Percentiles rank a stretch among this genome's conserved stretches.
phyloP scores from a whole-genome alignment of 2,888 invertebrate species.

The Andrena bicolor region DNA sequence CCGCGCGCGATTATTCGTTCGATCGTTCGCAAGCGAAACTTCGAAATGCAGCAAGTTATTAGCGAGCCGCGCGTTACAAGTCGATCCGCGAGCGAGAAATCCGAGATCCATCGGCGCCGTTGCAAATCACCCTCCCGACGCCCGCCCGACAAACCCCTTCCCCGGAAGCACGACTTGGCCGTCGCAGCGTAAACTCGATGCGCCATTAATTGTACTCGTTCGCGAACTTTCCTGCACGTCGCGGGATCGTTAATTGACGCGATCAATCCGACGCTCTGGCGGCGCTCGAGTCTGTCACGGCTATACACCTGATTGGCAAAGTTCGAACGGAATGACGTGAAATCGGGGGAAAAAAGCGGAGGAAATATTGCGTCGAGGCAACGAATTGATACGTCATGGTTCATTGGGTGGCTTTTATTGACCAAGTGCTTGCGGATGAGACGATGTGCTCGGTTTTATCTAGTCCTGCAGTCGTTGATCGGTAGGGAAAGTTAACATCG shows the following conservation, averaged over 20 bases:
- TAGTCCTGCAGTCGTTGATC: not conserved
- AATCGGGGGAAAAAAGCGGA: not conserved
- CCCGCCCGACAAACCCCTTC: not conserved
- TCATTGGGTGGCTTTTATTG: not conserved
- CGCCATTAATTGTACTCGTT: slow-evolving; percentile 71
- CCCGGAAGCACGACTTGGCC: slow-evolving; percentile 8
- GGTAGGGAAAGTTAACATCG: too few species aligned
- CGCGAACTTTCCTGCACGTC: slow-evolving; percentile 60
- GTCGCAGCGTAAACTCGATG: slow-evolving; percentile 50
- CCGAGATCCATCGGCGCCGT: slow-evolving; percentile 42
- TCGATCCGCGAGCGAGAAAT: slow-evolving; percentile 19
- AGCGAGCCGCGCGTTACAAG: slow-evolving; percentile 14
- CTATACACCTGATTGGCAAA: slow-evolving; percentile 46
- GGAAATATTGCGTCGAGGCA: not conserved
- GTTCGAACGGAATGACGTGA: slow-evolving; percentile 14
- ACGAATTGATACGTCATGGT: not conserved
- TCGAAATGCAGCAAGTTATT: slow-evolving; percentile 35
- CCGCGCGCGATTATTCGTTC: slow-evolving; percentile 37
- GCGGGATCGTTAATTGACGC: slow-evolving; percentile 64
- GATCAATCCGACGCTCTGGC: slow-evolving; percentile 60
- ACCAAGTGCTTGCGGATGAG: not conserved
- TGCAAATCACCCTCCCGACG: slow-evolving; percentile 46
- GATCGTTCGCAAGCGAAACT: slow-evolving; percentile 28
- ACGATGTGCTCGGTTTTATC: not conserved
- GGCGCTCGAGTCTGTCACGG: slow-evolving; percentile 29